Conservation (phyloP, 37 sponge, comb jelly and placozoan genomes). For the Hexactinellida sp. region DNA sequence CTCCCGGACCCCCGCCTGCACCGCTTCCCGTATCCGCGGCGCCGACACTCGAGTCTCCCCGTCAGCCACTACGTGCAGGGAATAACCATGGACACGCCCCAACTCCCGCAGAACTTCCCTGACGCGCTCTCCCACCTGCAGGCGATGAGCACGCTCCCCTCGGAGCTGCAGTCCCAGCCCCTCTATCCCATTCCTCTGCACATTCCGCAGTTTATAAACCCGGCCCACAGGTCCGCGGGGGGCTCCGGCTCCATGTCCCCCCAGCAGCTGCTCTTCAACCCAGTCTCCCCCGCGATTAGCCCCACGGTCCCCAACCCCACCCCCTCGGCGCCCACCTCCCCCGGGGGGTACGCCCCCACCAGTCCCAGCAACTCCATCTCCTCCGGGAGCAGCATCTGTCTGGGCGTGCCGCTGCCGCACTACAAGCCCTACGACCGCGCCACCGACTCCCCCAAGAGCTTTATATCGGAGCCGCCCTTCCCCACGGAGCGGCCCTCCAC, state of each 20-base stretch:
- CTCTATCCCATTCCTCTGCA: not conserved
- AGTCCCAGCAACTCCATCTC: not conserved
- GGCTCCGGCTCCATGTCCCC: not conserved
- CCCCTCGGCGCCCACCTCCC: not conserved
- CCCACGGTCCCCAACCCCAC: not conserved
- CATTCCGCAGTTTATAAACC: not conserved
- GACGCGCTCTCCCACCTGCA: not conserved
- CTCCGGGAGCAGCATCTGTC: not conserved
- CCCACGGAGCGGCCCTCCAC: conserved; percentile 7
- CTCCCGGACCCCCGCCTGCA: not conserved
- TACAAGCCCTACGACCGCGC: not conserved
- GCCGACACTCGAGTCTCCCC: not conserved
- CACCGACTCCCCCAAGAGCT: not conserved
- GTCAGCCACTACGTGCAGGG: not conserved
- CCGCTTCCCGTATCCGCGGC: not conserved
- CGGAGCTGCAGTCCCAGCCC: not conserved
- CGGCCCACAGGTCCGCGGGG: not conserved
- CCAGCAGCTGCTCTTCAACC: not conserved
- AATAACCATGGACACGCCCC: not conserved
- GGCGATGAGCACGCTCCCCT: not conserved
- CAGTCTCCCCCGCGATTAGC: not conserved
- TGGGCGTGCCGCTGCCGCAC: not conserved
- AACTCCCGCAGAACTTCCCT: not conserved
- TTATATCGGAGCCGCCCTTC: conserved; percentile 4
- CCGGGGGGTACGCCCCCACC: not conserved